Evolutionary conservation across 2,888 invertebrate species (phyloP).

Genomic region (Sinohyriopsis cumingii): DNA sequence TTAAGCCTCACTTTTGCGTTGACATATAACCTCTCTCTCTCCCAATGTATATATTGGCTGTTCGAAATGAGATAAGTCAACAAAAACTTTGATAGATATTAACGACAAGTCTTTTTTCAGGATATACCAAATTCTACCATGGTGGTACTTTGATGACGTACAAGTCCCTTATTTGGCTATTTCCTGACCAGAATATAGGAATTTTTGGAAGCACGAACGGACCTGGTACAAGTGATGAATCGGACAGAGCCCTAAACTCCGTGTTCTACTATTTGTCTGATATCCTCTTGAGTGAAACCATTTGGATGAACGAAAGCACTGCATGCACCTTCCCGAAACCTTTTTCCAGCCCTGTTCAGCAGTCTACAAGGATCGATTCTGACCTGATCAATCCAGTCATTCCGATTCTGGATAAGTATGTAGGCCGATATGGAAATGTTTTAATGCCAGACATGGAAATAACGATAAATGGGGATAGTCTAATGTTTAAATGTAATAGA

Average conservation of each 20-base stretch:
- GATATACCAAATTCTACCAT: conserved; percentile 17
- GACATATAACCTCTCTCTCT: no score
- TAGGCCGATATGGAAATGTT: conserved; percentile 15
- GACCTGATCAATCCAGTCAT: conserved; percentile 9
- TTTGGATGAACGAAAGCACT: conserved; percentile 46
- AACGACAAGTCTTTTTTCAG: conserved; percentile 9
- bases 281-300: conserved; percentile 25
- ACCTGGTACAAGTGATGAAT: conserved; percentile 9
- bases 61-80: no score
- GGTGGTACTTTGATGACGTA: conserved; percentile 30
- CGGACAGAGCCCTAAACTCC: neutral
- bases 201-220: conserved; percentile 30
- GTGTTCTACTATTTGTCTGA: conserved; percentile 34
- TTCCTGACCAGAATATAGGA: conserved; percentile 24
- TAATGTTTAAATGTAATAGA: conserved; percentile 24
- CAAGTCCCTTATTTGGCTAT: conserved; percentile 30
- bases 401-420: conserved; percentile 13
- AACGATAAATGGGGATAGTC: neutral
- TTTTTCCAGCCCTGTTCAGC: conserved; percentile 6
- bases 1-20: no score
- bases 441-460: conserved; percentile 17
- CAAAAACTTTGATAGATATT: no score
- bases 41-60: no score
- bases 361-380: neutral
- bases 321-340: conserved; percentile 41